Conservation (phyloP, 2,888 invertebrate genomes). For the Tupiocoris notatus region DNA sequence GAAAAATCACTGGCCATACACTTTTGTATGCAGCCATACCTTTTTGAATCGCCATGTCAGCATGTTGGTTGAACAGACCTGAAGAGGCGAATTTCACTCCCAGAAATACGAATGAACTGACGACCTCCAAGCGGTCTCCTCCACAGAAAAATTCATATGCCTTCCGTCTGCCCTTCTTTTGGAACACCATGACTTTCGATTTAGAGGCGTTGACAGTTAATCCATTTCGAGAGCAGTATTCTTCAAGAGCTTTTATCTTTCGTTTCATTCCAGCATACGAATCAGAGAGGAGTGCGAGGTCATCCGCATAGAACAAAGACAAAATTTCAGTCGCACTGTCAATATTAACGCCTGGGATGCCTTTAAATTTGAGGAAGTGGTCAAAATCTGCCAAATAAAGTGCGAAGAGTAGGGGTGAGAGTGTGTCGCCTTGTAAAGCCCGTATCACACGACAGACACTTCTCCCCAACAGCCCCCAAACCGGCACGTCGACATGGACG, state of each 20-base stretch:
- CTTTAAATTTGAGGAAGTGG: background rate
- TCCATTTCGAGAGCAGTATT: background rate
- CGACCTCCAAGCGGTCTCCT: background rate
- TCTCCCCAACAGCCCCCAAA: too few species aligned
- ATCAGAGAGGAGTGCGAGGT: background rate
- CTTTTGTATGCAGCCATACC: conserved; percentile 23
- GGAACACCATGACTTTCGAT: background rate
- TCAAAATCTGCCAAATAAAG: conserved; percentile 4
- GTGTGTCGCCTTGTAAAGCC: conserved; percentile 28
- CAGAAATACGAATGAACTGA: background rate
- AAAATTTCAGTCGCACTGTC: background rate
- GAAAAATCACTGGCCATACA: conserved; percentile 7
- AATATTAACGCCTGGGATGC: background rate
- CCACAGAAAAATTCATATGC: background rate
- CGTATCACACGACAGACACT: too few species aligned
- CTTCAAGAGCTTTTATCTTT: background rate
- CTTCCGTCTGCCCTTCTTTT: background rate
- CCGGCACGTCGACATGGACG: too few species aligned
- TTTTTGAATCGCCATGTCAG: background rate
- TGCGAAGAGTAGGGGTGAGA: conserved; percentile 11
- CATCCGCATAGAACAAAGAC: conserved; percentile 7
- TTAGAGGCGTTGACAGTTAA: background rate
- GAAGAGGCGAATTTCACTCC: conserved; percentile 3
- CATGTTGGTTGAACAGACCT: conserved; percentile 9
- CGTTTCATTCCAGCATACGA: background rate